Conservation (phyloP, 2,113 vertebrate genomes). For the Rhagologus leucostigma region DNA sequence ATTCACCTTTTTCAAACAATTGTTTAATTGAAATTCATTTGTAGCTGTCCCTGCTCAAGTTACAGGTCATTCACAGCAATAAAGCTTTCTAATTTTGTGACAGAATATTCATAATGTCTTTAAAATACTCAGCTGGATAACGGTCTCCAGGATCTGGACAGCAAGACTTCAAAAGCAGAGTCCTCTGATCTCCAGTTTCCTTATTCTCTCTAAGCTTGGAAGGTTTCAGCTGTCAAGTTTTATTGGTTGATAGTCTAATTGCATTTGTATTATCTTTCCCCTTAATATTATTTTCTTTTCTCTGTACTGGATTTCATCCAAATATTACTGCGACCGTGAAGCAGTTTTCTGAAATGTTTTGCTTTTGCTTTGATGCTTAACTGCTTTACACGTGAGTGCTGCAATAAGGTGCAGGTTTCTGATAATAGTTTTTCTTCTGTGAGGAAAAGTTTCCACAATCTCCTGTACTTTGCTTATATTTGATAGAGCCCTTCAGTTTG, state of each 20-base stretch:
- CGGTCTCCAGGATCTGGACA: slow-evolving; percentile 21
- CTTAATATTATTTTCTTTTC: slow-evolving; percentile 54
- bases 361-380: slow-evolving; percentile 49
- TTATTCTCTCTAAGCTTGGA: slow-evolving; percentile 50
- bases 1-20: slow-evolving; percentile 13
- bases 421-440: slow-evolving; percentile 31
- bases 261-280: slow-evolving; percentile 51
- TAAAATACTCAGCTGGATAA: slow-evolving; percentile 23
- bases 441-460: slow-evolving; percentile 32
- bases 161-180: slow-evolving; percentile 40
- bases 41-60: not conserved
- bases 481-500: slow-evolving; percentile 1
- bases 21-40: not conserved
- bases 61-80: not conserved
- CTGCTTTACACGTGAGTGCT: not conserved
- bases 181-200: slow-evolving; percentile 36
- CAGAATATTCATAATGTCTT: slow-evolving; percentile 35
- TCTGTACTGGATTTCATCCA: slow-evolving; percentile 46
- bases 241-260: slow-evolving; percentile 63
- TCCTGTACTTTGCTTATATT: slow-evolving; percentile 18
- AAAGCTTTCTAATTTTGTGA: slow-evolving; percentile 13
- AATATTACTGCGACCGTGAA: slow-evolving; percentile 4
- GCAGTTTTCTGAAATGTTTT: slow-evolving; percentile 43
- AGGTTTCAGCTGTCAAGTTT: slow-evolving; percentile 60
- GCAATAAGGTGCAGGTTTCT: slow-evolving; percentile 51